Evolutionary conservation across 2,113 vertebrate species (phyloP).

Genomic region (Eulemur rufifrons): DNA sequence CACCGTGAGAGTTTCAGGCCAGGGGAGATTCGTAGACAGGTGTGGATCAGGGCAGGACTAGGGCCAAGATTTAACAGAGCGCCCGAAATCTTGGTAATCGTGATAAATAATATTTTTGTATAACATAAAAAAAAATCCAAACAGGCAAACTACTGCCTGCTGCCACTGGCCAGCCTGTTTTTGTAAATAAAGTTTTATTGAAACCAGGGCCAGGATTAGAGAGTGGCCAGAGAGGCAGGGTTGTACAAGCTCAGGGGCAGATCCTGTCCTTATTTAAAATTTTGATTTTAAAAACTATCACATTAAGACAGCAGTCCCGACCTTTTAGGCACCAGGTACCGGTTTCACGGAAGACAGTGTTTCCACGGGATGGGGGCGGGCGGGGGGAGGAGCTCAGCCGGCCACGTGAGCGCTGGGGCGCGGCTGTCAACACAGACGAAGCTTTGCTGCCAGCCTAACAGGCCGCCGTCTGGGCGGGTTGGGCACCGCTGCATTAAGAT

Average conservation of each 20-base stretch:
- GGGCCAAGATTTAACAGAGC: background rate
- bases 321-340: too few relatives aligned
- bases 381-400: too few relatives aligned
- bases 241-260: background rate
- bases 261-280: background rate
- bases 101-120: background rate
- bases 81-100: background rate
- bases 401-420: too few relatives aligned
- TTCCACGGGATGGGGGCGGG: too few relatives aligned
- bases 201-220: background rate
- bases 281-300: background rate
- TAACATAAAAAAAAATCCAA: background rate
- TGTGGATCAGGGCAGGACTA: rapidly evolving
- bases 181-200: constrained; percentile 56
- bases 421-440: too few relatives aligned
- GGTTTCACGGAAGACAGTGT: too few relatives aligned
- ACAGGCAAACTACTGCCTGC: background rate
- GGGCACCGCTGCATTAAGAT: too few relatives aligned
- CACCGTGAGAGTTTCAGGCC: too few relatives aligned
- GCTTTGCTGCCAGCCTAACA: too few relatives aligned
- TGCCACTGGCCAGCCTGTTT: background rate
- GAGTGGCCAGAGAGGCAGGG: background rate
- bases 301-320: background rate
- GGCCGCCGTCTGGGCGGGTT: too few relatives aligned
- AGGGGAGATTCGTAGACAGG: too few relatives aligned